phyloP scores from a whole-genome alignment of 1,140 invertebrate species.

The Brachionus calyciflorus region DNA sequence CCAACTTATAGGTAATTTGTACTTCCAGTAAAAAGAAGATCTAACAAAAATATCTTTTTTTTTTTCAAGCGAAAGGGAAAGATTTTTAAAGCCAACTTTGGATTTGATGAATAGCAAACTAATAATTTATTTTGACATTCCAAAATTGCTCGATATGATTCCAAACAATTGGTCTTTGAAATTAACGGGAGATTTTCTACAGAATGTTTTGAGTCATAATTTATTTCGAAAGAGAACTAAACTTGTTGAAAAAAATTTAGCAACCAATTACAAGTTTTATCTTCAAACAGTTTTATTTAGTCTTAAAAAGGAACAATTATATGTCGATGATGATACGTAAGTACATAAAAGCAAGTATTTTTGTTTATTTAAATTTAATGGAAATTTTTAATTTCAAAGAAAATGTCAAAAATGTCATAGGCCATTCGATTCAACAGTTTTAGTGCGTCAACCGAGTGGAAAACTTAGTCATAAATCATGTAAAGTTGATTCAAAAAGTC shows the following conservation, averaged over 20 bases:
- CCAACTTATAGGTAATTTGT: neutral
- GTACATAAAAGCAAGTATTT: neutral
- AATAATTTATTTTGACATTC: slow-evolving; percentile 30
- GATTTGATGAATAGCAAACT: slow-evolving; percentile 37
- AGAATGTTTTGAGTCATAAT: neutral
- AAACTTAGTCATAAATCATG: slow-evolving; percentile 24
- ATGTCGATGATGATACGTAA: slow-evolving; percentile 38
- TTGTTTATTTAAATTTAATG: neutral
- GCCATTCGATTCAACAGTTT: neutral
- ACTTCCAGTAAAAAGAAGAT: neutral
- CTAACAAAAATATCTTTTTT: neutral
- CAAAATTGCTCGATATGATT: slow-evolving; percentile 34
- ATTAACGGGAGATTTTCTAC: neutral
- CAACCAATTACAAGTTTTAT: slow-evolving; percentile 1
- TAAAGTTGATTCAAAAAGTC: slow-evolving; percentile 33
- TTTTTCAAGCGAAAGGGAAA: slow-evolving; percentile 10
- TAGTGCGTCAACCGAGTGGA: slow-evolving; percentile 23
- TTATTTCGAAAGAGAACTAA: neutral
- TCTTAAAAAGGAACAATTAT: slow-evolving; percentile 40
- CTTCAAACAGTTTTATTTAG: slow-evolving; percentile 12
- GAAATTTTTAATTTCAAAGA: slow-evolving; percentile 1
- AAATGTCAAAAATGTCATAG: neutral
- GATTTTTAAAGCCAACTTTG: slow-evolving; percentile 8
- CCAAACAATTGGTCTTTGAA: slow-evolving; percentile 42
- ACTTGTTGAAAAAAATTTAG: slow-evolving; percentile 23